Evolutionary conservation across 2,888 invertebrate genomes (phyloP).

Genomic region (Selenia dentaria): DNA sequence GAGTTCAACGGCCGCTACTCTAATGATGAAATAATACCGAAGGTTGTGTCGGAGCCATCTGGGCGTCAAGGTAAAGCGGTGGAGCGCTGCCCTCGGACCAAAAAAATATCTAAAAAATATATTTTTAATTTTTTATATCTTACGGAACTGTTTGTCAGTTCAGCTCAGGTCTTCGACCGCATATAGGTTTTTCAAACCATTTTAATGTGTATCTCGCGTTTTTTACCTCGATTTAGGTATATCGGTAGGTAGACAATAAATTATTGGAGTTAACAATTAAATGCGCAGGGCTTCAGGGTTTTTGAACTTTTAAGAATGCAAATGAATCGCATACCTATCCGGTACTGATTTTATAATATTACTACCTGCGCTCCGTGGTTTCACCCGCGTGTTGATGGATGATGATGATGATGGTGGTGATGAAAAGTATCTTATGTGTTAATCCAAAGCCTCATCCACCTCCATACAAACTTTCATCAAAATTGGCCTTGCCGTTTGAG

Average conservation of each 20-base stretch:
- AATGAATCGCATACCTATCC: conserved; percentile 9
- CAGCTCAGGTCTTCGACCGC: conserved; percentile 54
- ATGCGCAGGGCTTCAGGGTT: conserved; percentile 46
- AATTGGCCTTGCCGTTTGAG: too few species aligned
- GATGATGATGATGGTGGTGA: too few species aligned
- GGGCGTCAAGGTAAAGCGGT: conserved; percentile 52
- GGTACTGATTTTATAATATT: too few species aligned
- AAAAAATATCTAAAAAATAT: conserved; percentile 45
- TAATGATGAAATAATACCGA: conserved; percentile 67
- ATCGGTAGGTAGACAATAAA: conserved; percentile 22
- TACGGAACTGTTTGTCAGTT: conserved; percentile 52
- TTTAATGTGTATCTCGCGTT: conserved; percentile 27
- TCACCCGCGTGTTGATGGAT: too few species aligned
- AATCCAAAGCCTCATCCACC: too few species aligned
- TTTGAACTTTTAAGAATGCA: conserved; percentile 49
- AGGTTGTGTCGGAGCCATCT: conserved; percentile 60
- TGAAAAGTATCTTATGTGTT: too few species aligned
- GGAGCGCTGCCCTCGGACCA: conserved; percentile 53
- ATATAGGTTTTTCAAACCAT: conserved; percentile 43
- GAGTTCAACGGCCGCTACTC: conserved; percentile 64
- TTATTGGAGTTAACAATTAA: conserved; percentile 27
- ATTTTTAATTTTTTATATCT: conserved; percentile 28
- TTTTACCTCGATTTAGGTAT: conserved; percentile 22
- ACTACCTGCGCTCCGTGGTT: too few species aligned
- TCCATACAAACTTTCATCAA: too few species aligned